Conservation (phyloP, 2,113 vertebrate species). For the Neogobius melanostomus region DNA sequence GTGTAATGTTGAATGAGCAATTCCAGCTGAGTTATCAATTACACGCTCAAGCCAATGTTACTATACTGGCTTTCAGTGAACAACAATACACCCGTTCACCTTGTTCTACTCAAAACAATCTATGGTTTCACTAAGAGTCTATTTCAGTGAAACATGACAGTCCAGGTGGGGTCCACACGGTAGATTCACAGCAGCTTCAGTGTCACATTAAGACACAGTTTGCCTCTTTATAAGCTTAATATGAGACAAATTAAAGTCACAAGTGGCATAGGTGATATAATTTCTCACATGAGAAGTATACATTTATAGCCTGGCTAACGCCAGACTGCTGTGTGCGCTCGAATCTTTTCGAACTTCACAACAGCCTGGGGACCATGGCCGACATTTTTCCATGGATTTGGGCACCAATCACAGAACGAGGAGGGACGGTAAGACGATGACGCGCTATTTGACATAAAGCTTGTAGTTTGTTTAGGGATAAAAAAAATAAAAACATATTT, state of each 20-base stretch:
- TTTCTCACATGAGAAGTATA: not conserved
- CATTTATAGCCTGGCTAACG: too few relatives aligned
- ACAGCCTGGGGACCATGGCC: too few relatives aligned
- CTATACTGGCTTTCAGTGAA: not conserved
- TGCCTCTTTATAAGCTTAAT: not conserved
- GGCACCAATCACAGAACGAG: too few relatives aligned
- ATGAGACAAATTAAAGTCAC: not conserved
- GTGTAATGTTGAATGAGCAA: too few relatives aligned
- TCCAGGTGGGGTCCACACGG: not conserved
- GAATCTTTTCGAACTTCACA: too few relatives aligned
- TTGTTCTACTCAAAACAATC: constrained; percentile 3
- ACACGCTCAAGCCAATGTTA: not conserved
- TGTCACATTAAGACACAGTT: not conserved
- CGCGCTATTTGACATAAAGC: too few relatives aligned
- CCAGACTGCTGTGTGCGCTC: too few relatives aligned
- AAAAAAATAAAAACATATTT: too few relatives aligned
- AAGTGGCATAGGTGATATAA: too few relatives aligned
- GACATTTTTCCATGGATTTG: too few relatives aligned
- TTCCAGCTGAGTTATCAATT: not conserved
- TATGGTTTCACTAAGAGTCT: not conserved
- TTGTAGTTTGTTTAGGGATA: too few relatives aligned
- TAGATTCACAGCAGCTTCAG: constrained; percentile 6
- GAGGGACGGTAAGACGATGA: too few relatives aligned
- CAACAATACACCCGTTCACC: not conserved
- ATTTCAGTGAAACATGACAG: not conserved